phyloP scores from a whole-genome alignment of 2,888 invertebrate genomes.

The Troides oblongomaculatus region DNA sequence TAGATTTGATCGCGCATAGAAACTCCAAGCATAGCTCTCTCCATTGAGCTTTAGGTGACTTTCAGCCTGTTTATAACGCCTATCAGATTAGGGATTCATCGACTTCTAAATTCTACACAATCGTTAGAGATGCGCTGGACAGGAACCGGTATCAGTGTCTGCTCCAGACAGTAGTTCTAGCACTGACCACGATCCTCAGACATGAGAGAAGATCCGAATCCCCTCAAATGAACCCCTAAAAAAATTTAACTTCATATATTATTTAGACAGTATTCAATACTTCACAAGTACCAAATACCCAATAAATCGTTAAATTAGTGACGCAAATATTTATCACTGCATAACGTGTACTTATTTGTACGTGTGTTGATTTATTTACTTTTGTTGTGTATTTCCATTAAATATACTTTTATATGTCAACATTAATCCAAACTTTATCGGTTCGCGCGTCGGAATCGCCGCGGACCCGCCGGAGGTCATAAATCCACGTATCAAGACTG shows the following conservation, averaged over 20 bases:
- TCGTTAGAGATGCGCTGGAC: too few species aligned
- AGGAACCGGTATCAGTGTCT: too few species aligned
- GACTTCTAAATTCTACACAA: too few species aligned
- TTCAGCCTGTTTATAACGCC: too few species aligned
- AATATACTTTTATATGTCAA: conserved; percentile 17
- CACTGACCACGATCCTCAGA: too few species aligned
- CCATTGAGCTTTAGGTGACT: too few species aligned
- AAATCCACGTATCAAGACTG: conserved; percentile 55
- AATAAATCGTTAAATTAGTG: conserved; percentile 15
- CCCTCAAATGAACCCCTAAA: too few species aligned
- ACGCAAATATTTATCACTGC: neutral
- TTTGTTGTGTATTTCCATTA: conserved; percentile 25
- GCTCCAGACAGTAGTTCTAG: too few species aligned
- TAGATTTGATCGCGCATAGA: too few species aligned
- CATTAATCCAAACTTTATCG: conserved; percentile 29
- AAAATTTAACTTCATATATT: neutral
- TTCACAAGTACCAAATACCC: neutral
- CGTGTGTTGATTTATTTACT: neutral
- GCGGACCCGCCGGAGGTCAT: conserved; percentile 40
- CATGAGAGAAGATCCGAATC: too few species aligned
- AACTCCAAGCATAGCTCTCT: too few species aligned
- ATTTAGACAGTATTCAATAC: neutral
- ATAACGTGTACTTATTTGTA: conserved; percentile 6
- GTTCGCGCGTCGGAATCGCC: conserved; percentile 18
- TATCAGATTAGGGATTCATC: too few species aligned